These are phyloP conservation scores for Aramus guarauna DNA, from an alignment of 2,113 vertebrate species.

Conservation along the genomic window DNA sequence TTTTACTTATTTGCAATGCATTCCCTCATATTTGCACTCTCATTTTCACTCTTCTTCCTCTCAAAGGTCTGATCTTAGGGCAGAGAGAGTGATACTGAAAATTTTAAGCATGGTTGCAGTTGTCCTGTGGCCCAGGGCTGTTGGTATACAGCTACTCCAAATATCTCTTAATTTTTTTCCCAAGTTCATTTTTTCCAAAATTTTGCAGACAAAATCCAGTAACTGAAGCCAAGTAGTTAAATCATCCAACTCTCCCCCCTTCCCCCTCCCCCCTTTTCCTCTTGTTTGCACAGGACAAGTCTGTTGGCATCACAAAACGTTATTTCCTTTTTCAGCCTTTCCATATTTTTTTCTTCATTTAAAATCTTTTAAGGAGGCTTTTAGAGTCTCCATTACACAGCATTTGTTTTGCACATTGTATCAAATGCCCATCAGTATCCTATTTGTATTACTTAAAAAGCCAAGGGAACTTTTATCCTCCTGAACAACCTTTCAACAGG, in stretches of 20 bases:
- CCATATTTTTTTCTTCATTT: not conserved
- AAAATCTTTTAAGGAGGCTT: not conserved
- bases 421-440: accelerated
- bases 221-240: not conserved
- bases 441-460: not conserved
- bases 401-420: not conserved
- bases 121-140: not conserved
- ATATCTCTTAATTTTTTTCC: not conserved
- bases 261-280: not conserved
- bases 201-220: not conserved
- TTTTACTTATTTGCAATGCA: not conserved
- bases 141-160: not conserved
- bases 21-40: not conserved
- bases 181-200: not conserved
- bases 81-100: not conserved
- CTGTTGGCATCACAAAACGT: not conserved
- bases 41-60: not conserved
- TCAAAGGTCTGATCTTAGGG: not conserved
- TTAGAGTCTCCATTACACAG: not conserved
- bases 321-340: not conserved
- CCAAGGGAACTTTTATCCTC: not conserved
- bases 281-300: not conserved
- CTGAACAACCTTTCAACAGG: not conserved
- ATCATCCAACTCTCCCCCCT: not conserved
- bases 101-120: not conserved